Evolutionary conservation across 1,140 invertebrate genomes (phyloP).

Genomic region (Lordiphosa mommai): DNA sequence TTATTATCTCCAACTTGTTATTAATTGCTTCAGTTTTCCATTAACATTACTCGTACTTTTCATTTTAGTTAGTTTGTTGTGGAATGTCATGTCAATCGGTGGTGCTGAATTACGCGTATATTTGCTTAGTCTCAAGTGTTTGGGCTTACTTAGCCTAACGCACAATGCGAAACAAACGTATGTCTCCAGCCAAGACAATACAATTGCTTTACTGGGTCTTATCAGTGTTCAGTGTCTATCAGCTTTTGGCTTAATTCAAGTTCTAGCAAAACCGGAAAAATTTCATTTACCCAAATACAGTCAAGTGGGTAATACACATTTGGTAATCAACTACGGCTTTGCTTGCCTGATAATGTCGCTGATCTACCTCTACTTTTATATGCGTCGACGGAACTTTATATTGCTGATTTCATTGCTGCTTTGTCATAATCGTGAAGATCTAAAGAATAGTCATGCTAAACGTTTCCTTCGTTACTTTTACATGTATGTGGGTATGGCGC

Average conservation of each 20-base stretch:
- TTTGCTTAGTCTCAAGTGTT: constrained; percentile 35
- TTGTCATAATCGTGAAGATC: constrained; percentile 18
- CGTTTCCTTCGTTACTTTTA: constrained; percentile 13
- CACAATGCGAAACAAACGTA: constrained; percentile 4
- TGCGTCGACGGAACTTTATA: constrained; percentile 12
- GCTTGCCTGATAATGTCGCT: constrained; percentile 38
- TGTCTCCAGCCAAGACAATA: constrained; percentile 12
- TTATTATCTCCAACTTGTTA: too few species aligned
- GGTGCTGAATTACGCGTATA: constrained; percentile 47
- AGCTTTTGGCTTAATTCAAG: constrained; percentile 5
- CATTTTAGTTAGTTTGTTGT: background rate
- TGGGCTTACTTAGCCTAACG: constrained; percentile 41
- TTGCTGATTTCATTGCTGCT: constrained; percentile 27
- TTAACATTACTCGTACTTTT: background rate
- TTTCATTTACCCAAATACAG: constrained; percentile 10
- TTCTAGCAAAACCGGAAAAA: background rate
- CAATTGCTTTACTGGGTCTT: constrained; percentile 11
- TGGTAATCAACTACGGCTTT: constrained; percentile 18
- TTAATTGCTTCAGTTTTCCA: too few species aligned
- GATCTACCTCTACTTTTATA: constrained; percentile 38
- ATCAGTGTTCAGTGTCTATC: constrained; percentile 13
- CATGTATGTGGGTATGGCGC: constrained; percentile 9
- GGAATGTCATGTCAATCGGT: constrained; percentile 36
- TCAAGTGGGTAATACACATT: constrained; percentile 40
- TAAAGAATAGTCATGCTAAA: constrained; percentile 7